These are phyloP conservation scores for Cnemophilus loriae DNA, from an alignment of 2,113 vertebrate genomes.

Conservation along the genomic window DNA sequence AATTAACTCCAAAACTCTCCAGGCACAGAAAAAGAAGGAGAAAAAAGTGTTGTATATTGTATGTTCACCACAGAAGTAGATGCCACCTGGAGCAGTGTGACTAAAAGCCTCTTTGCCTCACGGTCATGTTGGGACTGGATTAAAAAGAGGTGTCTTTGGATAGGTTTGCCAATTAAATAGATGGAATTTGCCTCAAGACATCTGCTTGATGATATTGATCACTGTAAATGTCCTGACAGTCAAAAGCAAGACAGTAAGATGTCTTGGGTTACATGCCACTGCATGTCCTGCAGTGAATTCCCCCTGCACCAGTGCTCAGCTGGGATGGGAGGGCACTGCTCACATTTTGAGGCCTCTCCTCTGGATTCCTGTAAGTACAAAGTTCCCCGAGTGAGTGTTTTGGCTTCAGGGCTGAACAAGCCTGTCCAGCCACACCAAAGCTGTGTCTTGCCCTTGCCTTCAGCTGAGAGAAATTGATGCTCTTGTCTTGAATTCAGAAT, in stretches of 20 bases:
- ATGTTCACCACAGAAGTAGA: neutral
- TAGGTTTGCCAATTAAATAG: neutral
- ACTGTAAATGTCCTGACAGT: neutral
- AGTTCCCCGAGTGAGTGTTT: neutral
- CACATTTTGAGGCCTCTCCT: neutral
- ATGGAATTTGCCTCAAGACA: neutral
- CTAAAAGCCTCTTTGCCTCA: neutral
- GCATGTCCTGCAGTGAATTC: neutral
- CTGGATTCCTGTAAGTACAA: neutral
- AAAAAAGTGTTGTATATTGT: neutral
- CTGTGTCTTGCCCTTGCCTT: neutral
- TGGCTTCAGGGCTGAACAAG: neutral
- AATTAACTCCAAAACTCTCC: neutral
- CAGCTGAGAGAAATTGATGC: neutral
- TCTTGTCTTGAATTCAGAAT: neutral
- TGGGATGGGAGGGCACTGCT: neutral
- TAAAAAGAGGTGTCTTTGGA: neutral
- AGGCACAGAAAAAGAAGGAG: rapidly evolving
- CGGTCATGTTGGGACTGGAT: neutral
- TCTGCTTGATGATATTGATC: neutral
- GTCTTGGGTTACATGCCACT: neutral
- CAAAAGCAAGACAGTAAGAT: neutral
- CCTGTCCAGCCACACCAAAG: neutral
- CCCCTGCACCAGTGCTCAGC: too few species aligned
- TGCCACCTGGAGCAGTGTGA: neutral